These are phyloP conservation scores for Hippocampus barbouri DNA, from an alignment of 2,113 vertebrate species.

Conservation along the genomic window DNA sequence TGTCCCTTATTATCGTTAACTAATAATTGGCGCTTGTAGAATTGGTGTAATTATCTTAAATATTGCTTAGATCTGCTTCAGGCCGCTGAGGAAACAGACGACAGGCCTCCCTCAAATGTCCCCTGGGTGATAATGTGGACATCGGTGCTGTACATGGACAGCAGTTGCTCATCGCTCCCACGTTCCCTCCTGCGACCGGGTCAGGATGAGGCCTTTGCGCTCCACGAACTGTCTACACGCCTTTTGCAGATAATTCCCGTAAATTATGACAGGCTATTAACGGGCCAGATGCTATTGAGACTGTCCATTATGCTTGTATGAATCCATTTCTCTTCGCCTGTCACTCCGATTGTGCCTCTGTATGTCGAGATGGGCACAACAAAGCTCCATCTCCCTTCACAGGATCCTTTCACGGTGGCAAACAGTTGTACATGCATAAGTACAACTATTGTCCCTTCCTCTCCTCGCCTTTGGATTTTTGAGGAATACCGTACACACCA, in stretches of 20 bases:
- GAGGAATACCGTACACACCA: neutral
- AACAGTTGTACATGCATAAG: constrained; percentile 53
- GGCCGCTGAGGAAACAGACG: neutral
- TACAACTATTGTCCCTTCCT: constrained; percentile 34
- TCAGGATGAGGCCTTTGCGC: constrained; percentile 31
- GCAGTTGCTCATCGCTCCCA: constrained; percentile 62
- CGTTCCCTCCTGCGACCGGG: constrained; percentile 39
- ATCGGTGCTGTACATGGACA: neutral
- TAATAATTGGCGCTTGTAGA: neutral
- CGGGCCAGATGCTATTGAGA: constrained; percentile 59
- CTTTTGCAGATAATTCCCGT: constrained; percentile 65
- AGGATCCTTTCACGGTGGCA: constrained; percentile 29
- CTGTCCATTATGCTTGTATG: constrained; percentile 62
- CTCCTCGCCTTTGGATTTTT: neutral
- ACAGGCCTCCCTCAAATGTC: neutral
- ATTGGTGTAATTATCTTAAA: neutral
- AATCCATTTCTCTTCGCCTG: constrained; percentile 68
- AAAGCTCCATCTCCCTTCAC: constrained; percentile 37
- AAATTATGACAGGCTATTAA: constrained; percentile 59
- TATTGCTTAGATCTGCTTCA: neutral
- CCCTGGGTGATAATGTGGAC: neutral
- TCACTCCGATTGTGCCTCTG: constrained; percentile 54
- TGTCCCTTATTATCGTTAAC: neutral
- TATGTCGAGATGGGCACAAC: constrained; percentile 48
- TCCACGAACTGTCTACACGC: constrained; percentile 41